Conservation (phyloP, 1,140 invertebrate species). For the Brachionus rubens region DNA sequence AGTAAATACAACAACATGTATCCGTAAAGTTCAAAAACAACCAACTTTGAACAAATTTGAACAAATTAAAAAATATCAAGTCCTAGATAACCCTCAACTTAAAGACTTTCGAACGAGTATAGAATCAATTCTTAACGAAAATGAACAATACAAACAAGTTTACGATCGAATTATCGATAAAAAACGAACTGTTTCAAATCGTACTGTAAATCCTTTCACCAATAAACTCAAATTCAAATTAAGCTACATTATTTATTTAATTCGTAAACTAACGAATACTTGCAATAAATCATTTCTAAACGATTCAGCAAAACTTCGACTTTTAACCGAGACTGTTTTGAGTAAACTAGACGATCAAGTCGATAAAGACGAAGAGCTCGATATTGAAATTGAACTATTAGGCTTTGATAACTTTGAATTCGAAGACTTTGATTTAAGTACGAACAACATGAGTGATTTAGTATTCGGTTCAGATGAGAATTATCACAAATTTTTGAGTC, state of each 20-base stretch:
- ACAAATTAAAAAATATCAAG: too few relatives aligned
- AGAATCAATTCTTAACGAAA: too few relatives aligned
- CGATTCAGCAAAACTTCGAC: not conserved
- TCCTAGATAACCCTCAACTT: too few relatives aligned
- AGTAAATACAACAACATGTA: too few relatives aligned
- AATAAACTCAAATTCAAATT: not conserved
- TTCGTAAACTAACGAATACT: conserved; percentile 6
- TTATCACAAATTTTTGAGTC: conserved; percentile 2
- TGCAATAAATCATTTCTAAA: conserved; percentile 18
- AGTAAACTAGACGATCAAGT: not conserved
- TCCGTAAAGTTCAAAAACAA: too few relatives aligned
- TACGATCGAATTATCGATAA: too few relatives aligned
- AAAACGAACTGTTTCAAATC: too few relatives aligned
- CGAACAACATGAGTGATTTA: not conserved
- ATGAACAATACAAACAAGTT: too few relatives aligned
- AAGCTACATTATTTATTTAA: not conserved
- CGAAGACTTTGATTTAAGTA: conserved; percentile 14
- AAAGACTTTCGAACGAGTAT: too few relatives aligned
- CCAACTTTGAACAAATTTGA: too few relatives aligned
- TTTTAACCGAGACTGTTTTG: not conserved
- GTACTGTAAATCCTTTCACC: too few relatives aligned
- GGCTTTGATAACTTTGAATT: conserved; percentile 26
- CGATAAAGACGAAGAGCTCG: not conserved
- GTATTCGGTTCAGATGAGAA: not conserved
- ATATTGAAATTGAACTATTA: conserved; percentile 1